Percentiles rank a stretch among this genome's conserved stretches.
phyloP scores from a whole-genome alignment of 2,888 invertebrate species.

The Azorinus chamasolen region DNA sequence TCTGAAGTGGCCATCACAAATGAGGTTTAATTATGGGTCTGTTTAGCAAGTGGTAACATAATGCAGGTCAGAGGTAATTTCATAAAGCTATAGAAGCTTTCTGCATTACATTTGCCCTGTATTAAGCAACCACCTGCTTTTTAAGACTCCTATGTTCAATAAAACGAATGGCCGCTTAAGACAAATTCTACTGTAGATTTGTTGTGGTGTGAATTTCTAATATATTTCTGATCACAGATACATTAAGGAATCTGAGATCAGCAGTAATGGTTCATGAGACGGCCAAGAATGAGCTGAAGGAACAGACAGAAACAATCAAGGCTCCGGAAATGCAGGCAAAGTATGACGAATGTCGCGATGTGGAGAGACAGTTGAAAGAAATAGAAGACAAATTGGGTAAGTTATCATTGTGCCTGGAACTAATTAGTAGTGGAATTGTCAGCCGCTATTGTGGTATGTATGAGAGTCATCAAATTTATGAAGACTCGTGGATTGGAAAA shows the following conservation, averaged over 20 bases:
- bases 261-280: conserved; percentile 75
- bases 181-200: no score
- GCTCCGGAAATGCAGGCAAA: conserved; percentile 83
- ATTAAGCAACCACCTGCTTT: no score
- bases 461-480: background rate
- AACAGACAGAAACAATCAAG: conserved; percentile 78
- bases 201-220: no score
- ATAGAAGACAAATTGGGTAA: conserved; percentile 83
- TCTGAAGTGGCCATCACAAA: no score
- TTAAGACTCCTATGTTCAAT: no score
- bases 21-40: no score
- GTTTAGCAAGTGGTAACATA: no score
- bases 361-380: conserved; percentile 78
- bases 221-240: conserved; percentile 67
- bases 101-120: no score
- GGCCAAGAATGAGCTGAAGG: conserved; percentile 80
- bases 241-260: conserved; percentile 76
- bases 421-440: background rate
- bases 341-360: conserved; percentile 82
- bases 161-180: no score
- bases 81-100: no score
- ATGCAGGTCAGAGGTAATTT: no score
- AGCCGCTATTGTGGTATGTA: background rate
- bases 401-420: conserved; percentile 2
- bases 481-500: no score